Conservation (phyloP, 2,888 invertebrate species). For the Hipparchia sbordonii region DNA sequence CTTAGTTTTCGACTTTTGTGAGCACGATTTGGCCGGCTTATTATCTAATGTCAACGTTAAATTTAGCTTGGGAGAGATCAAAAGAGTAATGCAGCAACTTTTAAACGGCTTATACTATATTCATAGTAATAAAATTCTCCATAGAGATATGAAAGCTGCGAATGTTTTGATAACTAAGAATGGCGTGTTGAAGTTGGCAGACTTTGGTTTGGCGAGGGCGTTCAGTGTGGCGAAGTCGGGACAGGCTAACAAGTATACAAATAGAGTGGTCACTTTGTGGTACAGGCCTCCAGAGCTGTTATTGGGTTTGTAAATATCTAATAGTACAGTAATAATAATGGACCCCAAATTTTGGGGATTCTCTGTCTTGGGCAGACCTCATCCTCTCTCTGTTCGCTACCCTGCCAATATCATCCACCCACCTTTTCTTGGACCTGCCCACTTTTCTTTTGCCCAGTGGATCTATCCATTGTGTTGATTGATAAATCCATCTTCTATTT, state of each 20-base stretch:
- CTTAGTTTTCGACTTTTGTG: conserved; percentile 98
- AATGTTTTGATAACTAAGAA: conserved; percentile 98
- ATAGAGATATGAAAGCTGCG: conserved; percentile 99
- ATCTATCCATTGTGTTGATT: too few relatives aligned
- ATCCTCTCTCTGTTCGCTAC: too few relatives aligned
- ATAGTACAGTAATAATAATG: background rate
- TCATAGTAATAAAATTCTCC: conserved; percentile 97
- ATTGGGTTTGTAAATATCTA: conserved; percentile 56
- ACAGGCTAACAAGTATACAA: conserved; percentile 93
- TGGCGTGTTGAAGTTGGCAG: conserved; percentile 97
- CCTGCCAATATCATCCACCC: too few relatives aligned
- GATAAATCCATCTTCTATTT: too few relatives aligned
- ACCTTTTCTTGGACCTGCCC: too few relatives aligned
- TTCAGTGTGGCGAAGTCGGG: conserved; percentile 95
- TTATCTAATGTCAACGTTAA: conserved; percentile 97
- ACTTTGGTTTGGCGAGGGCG: conserved; percentile 98
- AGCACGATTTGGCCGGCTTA: conserved; percentile 98
- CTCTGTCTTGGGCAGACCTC: too few relatives aligned
- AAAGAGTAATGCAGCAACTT: conserved; percentile 88
- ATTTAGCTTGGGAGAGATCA: conserved; percentile 98
- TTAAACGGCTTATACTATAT: conserved; percentile 96
- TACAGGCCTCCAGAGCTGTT: conserved; percentile 87
- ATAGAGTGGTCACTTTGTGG: conserved; percentile 98
- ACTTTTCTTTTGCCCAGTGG: too few relatives aligned
- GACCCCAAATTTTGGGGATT: too few relatives aligned